phyloP scores from a whole-genome alignment of 2,113 vertebrate genomes.

The Phalacrocorax aristotelis region DNA sequence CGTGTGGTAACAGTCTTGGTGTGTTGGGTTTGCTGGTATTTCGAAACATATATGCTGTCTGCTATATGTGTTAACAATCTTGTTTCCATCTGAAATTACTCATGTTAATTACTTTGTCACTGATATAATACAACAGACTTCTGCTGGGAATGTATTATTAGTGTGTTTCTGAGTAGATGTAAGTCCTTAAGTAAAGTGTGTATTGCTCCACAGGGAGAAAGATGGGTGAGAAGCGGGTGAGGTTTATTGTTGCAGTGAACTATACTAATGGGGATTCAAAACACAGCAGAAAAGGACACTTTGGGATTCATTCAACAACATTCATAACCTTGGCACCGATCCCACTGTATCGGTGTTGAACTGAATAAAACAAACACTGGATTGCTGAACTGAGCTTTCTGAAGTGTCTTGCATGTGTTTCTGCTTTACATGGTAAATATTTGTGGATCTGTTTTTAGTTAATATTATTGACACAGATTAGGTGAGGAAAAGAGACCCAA shows the following conservation, averaged over 20 bases:
- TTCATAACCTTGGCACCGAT: background rate
- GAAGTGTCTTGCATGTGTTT: constrained; percentile 62
- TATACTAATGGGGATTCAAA: constrained; percentile 24
- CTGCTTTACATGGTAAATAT: constrained; percentile 56
- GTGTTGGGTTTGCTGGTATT: background rate
- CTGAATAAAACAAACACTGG: constrained; percentile 56
- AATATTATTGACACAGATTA: constrained; percentile 57
- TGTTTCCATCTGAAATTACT: background rate
- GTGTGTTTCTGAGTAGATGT: background rate
- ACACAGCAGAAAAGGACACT: constrained; percentile 25
- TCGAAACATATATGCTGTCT: background rate
- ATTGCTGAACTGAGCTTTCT: constrained; percentile 40
- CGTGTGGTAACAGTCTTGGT: background rate
- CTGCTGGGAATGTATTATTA: background rate
- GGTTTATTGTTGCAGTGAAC: constrained; percentile 43
- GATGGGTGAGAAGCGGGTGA: background rate
- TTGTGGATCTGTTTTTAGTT: constrained; percentile 54
- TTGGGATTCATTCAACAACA: constrained; percentile 53
- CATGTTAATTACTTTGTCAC: background rate
- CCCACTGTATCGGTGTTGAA: constrained; percentile 37
- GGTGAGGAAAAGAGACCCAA: constrained; percentile 50
- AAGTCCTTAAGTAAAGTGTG: background rate
- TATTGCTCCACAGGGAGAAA: constrained; percentile 1
- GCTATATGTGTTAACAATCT: background rate
- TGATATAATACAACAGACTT: background rate